Conservation (phyloP, 2,113 vertebrate species). For the Kryptolebias marmoratus region DNA sequence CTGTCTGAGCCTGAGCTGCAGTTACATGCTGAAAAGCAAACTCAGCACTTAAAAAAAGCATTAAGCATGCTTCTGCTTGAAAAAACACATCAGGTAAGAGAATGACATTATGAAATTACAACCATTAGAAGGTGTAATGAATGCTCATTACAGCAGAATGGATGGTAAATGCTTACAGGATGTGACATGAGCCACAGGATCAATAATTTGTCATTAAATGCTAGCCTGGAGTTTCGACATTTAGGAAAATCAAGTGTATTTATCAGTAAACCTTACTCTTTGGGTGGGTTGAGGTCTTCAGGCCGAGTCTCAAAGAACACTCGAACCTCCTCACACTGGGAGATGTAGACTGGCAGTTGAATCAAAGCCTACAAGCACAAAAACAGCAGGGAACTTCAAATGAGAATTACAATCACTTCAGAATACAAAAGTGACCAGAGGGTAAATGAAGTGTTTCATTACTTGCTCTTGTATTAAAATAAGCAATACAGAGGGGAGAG, state of each 20-base stretch:
- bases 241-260: not conserved
- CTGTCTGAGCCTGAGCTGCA: slow-evolving; percentile 31
- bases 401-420: not conserved
- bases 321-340: slow-evolving; percentile 96
- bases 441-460: no score
- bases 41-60: slow-evolving; percentile 45
- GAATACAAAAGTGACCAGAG: no score
- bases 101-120: slow-evolving; percentile 44
- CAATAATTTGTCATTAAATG: slow-evolving; percentile 20
- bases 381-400: slow-evolving; percentile 13
- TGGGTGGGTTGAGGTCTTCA: slow-evolving; percentile 93
- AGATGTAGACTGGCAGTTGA: slow-evolving; percentile 96
- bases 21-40: slow-evolving; percentile 43
- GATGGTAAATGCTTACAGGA: slow-evolving; percentile 10
- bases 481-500: no score
- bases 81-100: slow-evolving; percentile 29
- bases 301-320: slow-evolving; percentile 97
- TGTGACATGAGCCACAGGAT: slow-evolving; percentile 21
- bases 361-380: slow-evolving; percentile 88
- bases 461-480: no score
- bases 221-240: not conserved
- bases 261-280: slow-evolving; percentile 83
- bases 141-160: slow-evolving; percentile 34
- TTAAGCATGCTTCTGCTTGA: slow-evolving; percentile 34
- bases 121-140: slow-evolving; percentile 54